Evolutionary conservation across 2,888 invertebrate species (phyloP).

Genomic region (Acholoe squamosa): DNA sequence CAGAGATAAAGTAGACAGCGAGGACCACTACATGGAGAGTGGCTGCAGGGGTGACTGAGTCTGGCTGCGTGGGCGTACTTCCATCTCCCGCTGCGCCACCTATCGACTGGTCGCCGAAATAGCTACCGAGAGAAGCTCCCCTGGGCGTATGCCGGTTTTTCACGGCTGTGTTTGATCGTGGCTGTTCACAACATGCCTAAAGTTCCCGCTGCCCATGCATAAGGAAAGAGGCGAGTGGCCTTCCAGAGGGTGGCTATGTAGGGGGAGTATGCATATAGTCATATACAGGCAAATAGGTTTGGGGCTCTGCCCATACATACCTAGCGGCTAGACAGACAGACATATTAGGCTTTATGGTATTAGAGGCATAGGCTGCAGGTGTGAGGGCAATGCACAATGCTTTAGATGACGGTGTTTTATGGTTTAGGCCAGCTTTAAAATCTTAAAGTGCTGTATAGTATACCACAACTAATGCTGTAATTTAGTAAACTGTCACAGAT

Average conservation of each 20-base stretch:
- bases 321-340: neutral
- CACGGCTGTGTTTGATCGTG: neutral
- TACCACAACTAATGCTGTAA: neutral
- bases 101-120: conserved; percentile 27
- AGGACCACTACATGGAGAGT: too few relatives aligned
- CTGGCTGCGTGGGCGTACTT: neutral
- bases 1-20: too few relatives aligned
- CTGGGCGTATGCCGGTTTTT: neutral
- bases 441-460: neutral
- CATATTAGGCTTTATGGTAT: neutral
- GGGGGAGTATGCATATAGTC: too few relatives aligned
- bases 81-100: conserved; percentile 9
- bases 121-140: neutral
- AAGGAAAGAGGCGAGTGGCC: neutral
- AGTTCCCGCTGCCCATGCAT: neutral
- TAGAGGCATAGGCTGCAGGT: neutral
- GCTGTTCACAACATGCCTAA: neutral
- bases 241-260: too few relatives aligned
- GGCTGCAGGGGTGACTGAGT: conserved; percentile 9
- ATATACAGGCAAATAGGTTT: too few relatives aligned
- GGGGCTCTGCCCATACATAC: neutral
- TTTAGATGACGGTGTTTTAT: neutral
- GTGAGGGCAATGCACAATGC: neutral
- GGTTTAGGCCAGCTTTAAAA: neutral
- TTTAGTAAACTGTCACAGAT: neutral